phyloP scores from a whole-genome alignment of 1,140 invertebrate genomes.

The Anoplophora glabripennis region DNA sequence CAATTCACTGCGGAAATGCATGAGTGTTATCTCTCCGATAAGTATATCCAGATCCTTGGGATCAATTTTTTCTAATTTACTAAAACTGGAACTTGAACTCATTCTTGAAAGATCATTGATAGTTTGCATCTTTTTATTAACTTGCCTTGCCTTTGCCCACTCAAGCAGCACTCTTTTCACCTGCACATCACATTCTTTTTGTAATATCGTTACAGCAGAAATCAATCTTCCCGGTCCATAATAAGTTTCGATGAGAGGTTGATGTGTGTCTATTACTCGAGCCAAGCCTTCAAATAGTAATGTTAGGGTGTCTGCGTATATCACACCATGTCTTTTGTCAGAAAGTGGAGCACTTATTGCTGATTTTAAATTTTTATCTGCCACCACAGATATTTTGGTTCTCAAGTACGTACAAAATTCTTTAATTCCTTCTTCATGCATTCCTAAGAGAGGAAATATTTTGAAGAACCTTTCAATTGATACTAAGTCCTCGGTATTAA shows the following conservation, averaged over 20 bases:
- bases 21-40: constrained; percentile 86
- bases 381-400: constrained; percentile 71
- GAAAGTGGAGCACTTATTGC: constrained; percentile 60
- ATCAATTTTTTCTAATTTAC: constrained; percentile 63
- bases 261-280: constrained; percentile 83
- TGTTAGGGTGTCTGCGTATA: constrained; percentile 81
- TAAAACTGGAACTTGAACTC: constrained; percentile 45
- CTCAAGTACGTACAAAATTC: constrained; percentile 92
- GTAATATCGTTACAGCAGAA: constrained; percentile 68
- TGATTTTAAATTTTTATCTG: constrained; percentile 69
- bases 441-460: constrained; percentile 92
- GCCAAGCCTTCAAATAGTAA: constrained; percentile 88
- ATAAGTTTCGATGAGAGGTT: constrained; percentile 90
- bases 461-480: constrained; percentile 98
- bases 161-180: constrained; percentile 67
- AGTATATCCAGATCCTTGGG: constrained; percentile 86
- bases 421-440: constrained; percentile 86
- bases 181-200: constrained; percentile 85
- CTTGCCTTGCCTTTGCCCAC: constrained; percentile 72
- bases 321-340: constrained; percentile 71
- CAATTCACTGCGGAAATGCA: constrained; percentile 86
- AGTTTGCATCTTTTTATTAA: constrained; percentile 64
- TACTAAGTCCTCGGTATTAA: constrained; percentile 82
- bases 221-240: constrained; percentile 83
- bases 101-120: constrained; percentile 56